Conservation (phyloP, 2,113 vertebrate species). For the Morphnarchus princeps region DNA sequence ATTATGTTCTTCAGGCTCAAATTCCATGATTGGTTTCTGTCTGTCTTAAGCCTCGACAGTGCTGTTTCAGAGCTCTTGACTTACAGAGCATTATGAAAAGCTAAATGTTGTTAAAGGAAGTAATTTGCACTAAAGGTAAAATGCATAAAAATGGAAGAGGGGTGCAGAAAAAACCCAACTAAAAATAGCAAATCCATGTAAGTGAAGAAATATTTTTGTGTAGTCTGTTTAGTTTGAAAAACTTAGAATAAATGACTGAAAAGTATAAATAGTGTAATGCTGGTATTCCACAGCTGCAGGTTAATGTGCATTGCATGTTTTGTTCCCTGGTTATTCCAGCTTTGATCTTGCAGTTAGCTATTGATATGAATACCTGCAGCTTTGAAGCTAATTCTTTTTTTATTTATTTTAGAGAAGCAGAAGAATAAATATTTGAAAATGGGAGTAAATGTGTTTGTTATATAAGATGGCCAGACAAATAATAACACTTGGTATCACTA, state of each 20-base stretch:
- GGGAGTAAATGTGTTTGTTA: not conserved
- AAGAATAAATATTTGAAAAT: not conserved
- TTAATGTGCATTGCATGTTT: not conserved
- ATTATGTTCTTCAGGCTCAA: not conserved
- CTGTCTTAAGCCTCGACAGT: not conserved
- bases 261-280: not conserved
- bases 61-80: not conserved
- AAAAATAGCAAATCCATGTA: not conserved
- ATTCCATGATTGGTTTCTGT: not conserved
- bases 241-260: not conserved
- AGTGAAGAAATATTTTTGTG: not conserved
- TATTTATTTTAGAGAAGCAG: not conserved
- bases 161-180: not conserved
- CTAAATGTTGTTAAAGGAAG: not conserved
- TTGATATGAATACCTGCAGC: not conserved
- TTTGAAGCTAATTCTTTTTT: not conserved
- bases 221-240: not conserved
- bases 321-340: not conserved
- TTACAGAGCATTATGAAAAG: not conserved
- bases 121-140: not conserved
- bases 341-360: not conserved
- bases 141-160: not conserved
- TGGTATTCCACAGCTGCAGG: not conserved
- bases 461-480: not conserved
- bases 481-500: not conserved